Evolutionary conservation across 2,797 vertebrate species (phyloP).

Genomic region (Bothrops alternatus): DNA sequence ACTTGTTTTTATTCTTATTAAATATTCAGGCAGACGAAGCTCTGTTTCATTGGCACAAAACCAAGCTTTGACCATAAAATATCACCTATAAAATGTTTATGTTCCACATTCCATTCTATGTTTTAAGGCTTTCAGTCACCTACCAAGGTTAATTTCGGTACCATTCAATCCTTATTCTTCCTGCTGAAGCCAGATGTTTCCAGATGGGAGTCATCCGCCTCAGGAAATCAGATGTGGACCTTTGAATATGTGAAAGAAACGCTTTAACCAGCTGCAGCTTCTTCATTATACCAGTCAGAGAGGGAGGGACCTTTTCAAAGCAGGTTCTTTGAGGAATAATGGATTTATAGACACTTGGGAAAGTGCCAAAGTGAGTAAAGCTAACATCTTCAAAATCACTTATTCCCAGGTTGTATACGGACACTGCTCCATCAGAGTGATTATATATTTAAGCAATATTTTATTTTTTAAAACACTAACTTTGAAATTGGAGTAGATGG

Average conservation of each 20-base stretch:
- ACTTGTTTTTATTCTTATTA: conserved; percentile 34
- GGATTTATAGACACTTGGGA: not conserved
- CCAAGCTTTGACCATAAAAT: conserved; percentile 14
- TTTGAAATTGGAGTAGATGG: conserved; percentile 10
- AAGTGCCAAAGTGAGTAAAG: not conserved
- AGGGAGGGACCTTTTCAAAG: not conserved
- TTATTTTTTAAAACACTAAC: not conserved
- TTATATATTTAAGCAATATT: conserved; percentile 5
- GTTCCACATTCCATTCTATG: conserved; percentile 1
- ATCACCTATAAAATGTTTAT: conserved; percentile 25
- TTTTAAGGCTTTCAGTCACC: conserved; percentile 1
- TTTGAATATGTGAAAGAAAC: not conserved
- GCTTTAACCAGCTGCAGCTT: not conserved
- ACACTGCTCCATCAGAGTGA: not conserved
- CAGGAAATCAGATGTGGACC: not conserved
- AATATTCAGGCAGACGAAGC: conserved; percentile 23
- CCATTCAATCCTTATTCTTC: conserved; percentile 1
- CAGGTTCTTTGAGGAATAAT: not conserved
- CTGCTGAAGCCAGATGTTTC: conserved; percentile 6
- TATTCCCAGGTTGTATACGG: not conserved
- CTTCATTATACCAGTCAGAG: not conserved
- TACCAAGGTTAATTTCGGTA: not conserved
- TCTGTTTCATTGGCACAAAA: not conserved
- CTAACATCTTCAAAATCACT: not conserved
- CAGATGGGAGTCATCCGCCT: not conserved